Base-by-base conservation (phyloP, 2,113 vertebrate species). In the Catharus bicknelli region DNA sequence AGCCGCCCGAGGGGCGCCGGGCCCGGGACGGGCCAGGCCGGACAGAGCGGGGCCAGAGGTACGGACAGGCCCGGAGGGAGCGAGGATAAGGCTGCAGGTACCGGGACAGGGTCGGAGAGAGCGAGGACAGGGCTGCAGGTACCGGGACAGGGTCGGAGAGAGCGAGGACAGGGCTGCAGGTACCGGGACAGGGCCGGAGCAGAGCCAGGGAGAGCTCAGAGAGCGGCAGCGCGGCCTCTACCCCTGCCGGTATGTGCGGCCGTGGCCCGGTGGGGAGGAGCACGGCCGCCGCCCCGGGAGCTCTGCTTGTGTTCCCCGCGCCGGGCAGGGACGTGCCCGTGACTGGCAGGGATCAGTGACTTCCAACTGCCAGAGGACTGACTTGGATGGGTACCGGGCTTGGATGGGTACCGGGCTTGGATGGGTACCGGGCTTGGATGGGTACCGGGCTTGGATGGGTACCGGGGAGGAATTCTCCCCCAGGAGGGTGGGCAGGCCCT, bases 391-490 rank as follows among this genome's bases (percentile, higher is more conserved):
- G 47, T 3, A 11, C 47, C 18, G 47, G 47, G 47, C 21, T 21
- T 36, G 34, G 34, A 36, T 36, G 38, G 38, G 38, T 40, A 12
- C 38, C 38, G 38, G 38, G 40, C 13, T 47, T 27, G 50, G 50
- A 27, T 14, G 22, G 45, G 4, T 3, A 11, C 47, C 18, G 47
- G 47, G 47, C 21, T 21, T 36, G 34, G 34, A 36, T 36, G 38
- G 38, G 38, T 40, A 12, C 38, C 38, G 38, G 38, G 40, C 13
- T 47, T 27, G 50, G 50, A 27, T 14, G 22, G 45, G 4, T 3
- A 2, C 2, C 5, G 59, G 32, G 36, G 0, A 13, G 51, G 22
- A 43, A 16, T 23, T 38, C 0, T 22, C 1, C 30, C 9, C 27
- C 27, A 15, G 0, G 3, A 45, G 23, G 19, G 38, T 10, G 43